A percentile compares a stretch with the other conserved stretches of the same genome.
phyloP scores from a whole-genome alignment of 1,140 invertebrate species.

The Cydia pomonella region DNA sequence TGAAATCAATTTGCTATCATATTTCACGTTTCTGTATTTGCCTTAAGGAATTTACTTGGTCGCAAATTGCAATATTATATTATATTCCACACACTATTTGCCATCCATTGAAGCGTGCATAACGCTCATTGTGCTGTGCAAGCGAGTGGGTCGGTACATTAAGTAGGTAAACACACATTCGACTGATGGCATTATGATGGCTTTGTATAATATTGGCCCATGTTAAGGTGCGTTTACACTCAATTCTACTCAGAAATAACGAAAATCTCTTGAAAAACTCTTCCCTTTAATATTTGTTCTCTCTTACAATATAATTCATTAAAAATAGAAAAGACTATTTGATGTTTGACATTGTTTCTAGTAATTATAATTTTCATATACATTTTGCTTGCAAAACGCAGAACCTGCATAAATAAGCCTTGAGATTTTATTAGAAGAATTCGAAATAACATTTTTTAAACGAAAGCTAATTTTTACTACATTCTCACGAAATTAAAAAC shows the following conservation, averaged over 20 bases:
- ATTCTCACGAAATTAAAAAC: no score
- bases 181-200: conserved; percentile 27
- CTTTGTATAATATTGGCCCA: conserved; percentile 1
- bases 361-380: no score
- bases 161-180: conserved; percentile 23
- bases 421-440: no score
- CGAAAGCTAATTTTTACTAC: no score
- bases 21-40: background rate
- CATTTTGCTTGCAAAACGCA: no score
- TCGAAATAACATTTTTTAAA: no score
- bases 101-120: background rate
- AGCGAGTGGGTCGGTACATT: conserved; percentile 19
- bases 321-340: no score
- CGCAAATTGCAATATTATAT: conserved; percentile 9
- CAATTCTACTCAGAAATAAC: background rate
- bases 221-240: background rate
- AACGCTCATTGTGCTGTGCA: conserved; percentile 13
- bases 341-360: no score
- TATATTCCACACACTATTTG: background rate
- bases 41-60: background rate
- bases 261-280: background rate
- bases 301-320: no score
- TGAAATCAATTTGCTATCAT: background rate
- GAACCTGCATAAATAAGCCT: no score
- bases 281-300: background rate